phyloP scores from a whole-genome alignment of 1,140 invertebrate genomes.

The Drosophila nigrodunni region DNA sequence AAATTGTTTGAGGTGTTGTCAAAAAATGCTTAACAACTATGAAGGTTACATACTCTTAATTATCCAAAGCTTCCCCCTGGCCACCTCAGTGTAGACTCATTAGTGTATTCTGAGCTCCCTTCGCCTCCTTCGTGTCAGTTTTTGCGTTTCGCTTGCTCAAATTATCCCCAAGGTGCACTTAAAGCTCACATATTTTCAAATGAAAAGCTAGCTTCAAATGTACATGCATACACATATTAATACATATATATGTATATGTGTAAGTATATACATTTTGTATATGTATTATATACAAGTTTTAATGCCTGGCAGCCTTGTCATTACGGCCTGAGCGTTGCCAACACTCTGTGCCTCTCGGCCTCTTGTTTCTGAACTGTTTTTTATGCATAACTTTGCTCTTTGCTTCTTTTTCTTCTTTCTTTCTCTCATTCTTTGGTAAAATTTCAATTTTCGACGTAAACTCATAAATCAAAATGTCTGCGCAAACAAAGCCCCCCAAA shows the following conservation, averaged over 20 bases:
- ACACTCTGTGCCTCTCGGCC: slow-evolving; percentile 23
- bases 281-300: slow-evolving; percentile 52
- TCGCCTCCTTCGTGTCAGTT: slow-evolving; percentile 30
- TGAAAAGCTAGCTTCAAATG: slow-evolving; percentile 26
- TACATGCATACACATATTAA: background rate
- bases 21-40: slow-evolving; percentile 20
- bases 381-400: slow-evolving; percentile 45
- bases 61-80: slow-evolving; percentile 4
- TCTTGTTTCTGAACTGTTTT: slow-evolving; percentile 54
- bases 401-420: slow-evolving; percentile 12
- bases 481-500: slow-evolving; percentile 62
- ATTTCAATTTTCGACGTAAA: slow-evolving; percentile 73
- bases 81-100: slow-evolving; percentile 50
- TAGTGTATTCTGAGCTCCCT: slow-evolving; percentile 22
- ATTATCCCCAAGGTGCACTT: slow-evolving; percentile 65
- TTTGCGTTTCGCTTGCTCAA: slow-evolving; percentile 50
- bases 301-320: slow-evolving; percentile 66
- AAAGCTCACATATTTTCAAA: slow-evolving; percentile 39
- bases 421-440: slow-evolving; percentile 52
- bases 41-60: slow-evolving; percentile 17
- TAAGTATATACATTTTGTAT: slow-evolving; percentile 28
- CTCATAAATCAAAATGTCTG: slow-evolving; percentile 82
- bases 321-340: slow-evolving; percentile 41
- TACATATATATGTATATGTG: slow-evolving; percentile 31
- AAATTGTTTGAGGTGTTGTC: slow-evolving; percentile 48